Evolutionary conservation across 2,113 vertebrate species (phyloP).

Genomic region (Sakesphorus luctuosus): DNA sequence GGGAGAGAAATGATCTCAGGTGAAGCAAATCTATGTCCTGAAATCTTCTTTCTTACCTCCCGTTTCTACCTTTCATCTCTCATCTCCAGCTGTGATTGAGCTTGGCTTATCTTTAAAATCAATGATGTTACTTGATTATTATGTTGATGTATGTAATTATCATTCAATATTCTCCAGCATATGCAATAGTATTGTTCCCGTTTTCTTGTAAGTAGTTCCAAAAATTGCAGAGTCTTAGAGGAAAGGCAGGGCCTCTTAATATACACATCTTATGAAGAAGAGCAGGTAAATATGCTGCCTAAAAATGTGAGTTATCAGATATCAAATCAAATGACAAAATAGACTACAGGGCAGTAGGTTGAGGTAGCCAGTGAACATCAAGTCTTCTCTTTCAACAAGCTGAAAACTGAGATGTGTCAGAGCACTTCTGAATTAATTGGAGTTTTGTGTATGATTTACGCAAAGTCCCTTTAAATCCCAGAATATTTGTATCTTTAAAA

Average conservation of each 20-base stretch:
- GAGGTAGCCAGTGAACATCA: not conserved
- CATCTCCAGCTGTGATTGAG: not conserved
- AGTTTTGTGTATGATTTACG: not conserved
- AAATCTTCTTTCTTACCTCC: not conserved
- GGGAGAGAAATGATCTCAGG: not conserved
- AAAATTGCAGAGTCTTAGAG: conserved; percentile 5
- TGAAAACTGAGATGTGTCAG: not conserved
- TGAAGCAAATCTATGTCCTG: not conserved
- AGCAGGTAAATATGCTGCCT: not conserved
- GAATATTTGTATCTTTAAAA: not conserved
- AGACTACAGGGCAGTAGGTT: not conserved
- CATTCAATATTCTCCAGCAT: not conserved
- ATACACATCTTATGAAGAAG: not conserved
- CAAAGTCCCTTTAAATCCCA: not conserved
- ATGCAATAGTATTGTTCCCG: not conserved
- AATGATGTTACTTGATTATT: not conserved
- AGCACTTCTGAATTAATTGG: not conserved
- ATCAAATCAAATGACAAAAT: not conserved
- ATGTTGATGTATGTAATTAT: conserved; percentile 15
- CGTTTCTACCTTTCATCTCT: not conserved
- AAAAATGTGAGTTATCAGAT: not conserved
- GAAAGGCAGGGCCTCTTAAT: not conserved
- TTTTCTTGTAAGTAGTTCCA: conserved; percentile 26
- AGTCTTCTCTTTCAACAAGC: not conserved
- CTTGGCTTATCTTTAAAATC: not conserved